A percentile compares a stretch with the other conserved stretches of the same genome.
phyloP scores from a whole-genome alignment of 2,113 vertebrate species.

The Glaucidium brasilianum region DNA sequence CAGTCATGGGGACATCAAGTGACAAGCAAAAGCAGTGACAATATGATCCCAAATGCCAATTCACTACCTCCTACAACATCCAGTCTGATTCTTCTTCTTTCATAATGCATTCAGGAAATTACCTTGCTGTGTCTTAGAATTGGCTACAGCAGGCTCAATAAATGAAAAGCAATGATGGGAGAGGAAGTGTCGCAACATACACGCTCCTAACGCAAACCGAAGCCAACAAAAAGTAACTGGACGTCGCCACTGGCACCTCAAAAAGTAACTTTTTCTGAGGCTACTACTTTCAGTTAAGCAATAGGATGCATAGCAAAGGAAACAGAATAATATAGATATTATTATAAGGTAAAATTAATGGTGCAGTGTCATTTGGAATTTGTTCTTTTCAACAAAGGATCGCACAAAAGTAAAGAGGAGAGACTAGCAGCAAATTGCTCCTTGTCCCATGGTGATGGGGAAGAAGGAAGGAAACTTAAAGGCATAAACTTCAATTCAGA shows the following conservation, averaged over 20 bases:
- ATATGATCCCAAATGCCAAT: neutral
- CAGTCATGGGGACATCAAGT: neutral
- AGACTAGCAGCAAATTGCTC: neutral
- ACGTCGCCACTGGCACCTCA: neutral
- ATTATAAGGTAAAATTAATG: neutral
- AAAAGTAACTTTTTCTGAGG: neutral
- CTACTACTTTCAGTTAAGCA: neutral
- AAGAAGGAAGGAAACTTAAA: neutral
- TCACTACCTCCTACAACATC: fast-evolving
- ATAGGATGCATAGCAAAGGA: neutral
- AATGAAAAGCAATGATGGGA: neutral
- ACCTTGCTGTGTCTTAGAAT: neutral
- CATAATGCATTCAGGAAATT: neutral
- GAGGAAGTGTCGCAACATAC: neutral
- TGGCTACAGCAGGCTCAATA: neutral
- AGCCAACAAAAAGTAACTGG: neutral
- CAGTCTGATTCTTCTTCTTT: neutral
- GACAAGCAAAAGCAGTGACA: neutral
- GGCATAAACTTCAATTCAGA: neutral
- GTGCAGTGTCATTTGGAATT: neutral
- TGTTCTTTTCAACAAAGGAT: neutral
- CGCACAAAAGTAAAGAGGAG: neutral
- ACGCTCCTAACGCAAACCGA: neutral
- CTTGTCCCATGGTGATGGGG: neutral
- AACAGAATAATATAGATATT: neutral